Conservation (phyloP, 2,113 vertebrate genomes). For the Rhynchomys soricoides region DNA sequence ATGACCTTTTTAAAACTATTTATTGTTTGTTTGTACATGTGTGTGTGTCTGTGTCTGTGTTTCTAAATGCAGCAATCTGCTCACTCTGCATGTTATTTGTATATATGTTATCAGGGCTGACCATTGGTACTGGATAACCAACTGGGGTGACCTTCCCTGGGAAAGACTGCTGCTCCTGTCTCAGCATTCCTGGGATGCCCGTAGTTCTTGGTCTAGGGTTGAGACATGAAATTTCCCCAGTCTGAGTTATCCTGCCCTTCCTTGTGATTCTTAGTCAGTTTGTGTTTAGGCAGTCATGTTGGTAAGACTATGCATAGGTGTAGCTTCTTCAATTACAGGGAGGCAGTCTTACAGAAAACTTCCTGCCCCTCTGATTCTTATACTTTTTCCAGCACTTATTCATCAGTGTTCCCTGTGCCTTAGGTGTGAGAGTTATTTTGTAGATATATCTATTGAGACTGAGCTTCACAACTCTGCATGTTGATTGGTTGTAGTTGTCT, state of each 20-base stretch:
- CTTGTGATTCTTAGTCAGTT: neutral
- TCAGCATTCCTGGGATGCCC: neutral
- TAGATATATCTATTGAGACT: neutral
- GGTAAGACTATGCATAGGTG: neutral
- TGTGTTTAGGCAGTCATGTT: neutral
- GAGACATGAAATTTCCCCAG: neutral
- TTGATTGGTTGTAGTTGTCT: neutral
- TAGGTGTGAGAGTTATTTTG: neutral
- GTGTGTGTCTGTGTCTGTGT: neutral
- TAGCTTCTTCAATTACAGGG: neutral
- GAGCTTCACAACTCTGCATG: neutral
- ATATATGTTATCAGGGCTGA: neutral
- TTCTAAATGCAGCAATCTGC: neutral
- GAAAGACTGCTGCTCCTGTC: neutral
- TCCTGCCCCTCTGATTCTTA: neutral
- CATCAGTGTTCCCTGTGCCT: neutral
- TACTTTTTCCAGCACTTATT: neutral
- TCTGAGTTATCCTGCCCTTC: too few relatives aligned
- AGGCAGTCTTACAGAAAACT: neutral
- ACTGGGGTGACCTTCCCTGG: neutral
- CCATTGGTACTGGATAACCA: neutral
- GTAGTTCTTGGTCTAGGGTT: neutral
- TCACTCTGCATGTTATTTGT: neutral
- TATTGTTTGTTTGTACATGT: neutral
- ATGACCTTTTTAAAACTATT: neutral